These are phyloP conservation scores for Miltochrista miniata DNA, from an alignment of 2,888 invertebrate species.

Conservation along the genomic window DNA sequence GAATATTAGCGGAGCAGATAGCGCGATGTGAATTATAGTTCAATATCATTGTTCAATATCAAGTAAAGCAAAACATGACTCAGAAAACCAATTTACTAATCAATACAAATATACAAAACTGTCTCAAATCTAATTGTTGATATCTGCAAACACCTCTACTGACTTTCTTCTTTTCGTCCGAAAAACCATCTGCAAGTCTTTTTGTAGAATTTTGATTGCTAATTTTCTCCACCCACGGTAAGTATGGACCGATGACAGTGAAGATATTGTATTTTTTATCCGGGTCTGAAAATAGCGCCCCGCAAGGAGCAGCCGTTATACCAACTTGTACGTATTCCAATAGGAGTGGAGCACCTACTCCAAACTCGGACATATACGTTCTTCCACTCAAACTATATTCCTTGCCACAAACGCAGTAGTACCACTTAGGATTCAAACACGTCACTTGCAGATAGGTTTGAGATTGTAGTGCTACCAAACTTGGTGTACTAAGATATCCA, in stretches of 20 bases:
- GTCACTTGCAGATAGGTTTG: slow-evolving; percentile 54
- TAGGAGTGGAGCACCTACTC: slow-evolving; percentile 61
- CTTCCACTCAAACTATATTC: slow-evolving; percentile 37
- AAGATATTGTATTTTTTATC: slow-evolving; percentile 57
- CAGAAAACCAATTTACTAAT: slow-evolving; percentile 39
- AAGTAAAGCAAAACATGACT: slow-evolving; percentile 19
- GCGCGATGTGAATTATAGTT: not conserved
- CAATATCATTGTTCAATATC: slow-evolving; percentile 7
- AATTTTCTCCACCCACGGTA: slow-evolving; percentile 58
- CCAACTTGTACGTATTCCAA: slow-evolving; percentile 49
- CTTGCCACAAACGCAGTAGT: slow-evolving; percentile 64
- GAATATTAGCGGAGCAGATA: slow-evolving; percentile 47
- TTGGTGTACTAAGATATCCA: slow-evolving; percentile 39
- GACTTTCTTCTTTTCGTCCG: slow-evolving; percentile 3
- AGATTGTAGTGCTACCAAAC: slow-evolving; percentile 46
- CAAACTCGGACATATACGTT: slow-evolving; percentile 51
- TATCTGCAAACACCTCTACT: slow-evolving; percentile 1
- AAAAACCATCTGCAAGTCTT: not conserved
- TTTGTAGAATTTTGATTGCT: slow-evolving; percentile 2
- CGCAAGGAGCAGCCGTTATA: slow-evolving; percentile 52
- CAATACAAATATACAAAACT: slow-evolving; percentile 34
- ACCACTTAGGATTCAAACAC: slow-evolving; percentile 64
- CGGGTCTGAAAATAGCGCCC: slow-evolving; percentile 36
- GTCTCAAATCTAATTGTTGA: slow-evolving; percentile 10
- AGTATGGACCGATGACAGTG: slow-evolving; percentile 60